Base-by-base conservation (phyloP, 1,140 invertebrate genomes). In the Papilio xuthus region DNA sequence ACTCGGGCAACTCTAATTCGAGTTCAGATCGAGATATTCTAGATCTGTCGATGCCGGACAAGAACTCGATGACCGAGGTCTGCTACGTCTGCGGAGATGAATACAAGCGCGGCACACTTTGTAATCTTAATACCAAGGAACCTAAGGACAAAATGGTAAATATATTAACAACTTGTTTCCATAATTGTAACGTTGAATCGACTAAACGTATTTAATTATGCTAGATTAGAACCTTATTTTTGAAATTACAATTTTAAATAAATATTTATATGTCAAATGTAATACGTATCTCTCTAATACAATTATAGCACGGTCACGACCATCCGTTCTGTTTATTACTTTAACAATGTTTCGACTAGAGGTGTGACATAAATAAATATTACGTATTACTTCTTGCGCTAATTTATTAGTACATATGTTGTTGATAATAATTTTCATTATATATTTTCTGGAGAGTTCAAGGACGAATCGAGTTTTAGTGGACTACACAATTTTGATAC, bases 81-180 rank as follows among this genome's bases (percentile, higher is more conserved):
- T 98, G 97, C 90, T 97, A 97, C 89, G 96, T 98, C 13, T 98
- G 97, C 90, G 97, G 97, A n/a, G 97, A 97, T 88, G 97, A 98
- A 90, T 97, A 97, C 87, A 96, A 96, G 79, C 95, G 96, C 77
- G 97, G 97, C 50, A 97, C 97, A 79, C 94, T 98, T 28, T 95
- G 92, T 77, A 95, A 95, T 83, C 89, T 95, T 56, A 94, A 94
- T 84, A 95, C 95, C 53, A 94, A 95, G 77, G 93, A 94, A 88
- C 94, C 95, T 3, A 95, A 95, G 88, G 95, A 95, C 67, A 92
- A 92, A 79, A 80, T 84, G 81, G 90, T 93, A 28, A 84, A 79
- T 81, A 23, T 18, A 7, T 28, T 44, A 76, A 70, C 60, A 63
- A 28, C 2, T 2, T 15, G 18, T 50, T 4, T 18, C 15, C 47